These are phyloP conservation scores for Nephrotoma flavescens DNA, from an alignment of 2,888 invertebrate genomes.

Conservation along the genomic window DNA sequence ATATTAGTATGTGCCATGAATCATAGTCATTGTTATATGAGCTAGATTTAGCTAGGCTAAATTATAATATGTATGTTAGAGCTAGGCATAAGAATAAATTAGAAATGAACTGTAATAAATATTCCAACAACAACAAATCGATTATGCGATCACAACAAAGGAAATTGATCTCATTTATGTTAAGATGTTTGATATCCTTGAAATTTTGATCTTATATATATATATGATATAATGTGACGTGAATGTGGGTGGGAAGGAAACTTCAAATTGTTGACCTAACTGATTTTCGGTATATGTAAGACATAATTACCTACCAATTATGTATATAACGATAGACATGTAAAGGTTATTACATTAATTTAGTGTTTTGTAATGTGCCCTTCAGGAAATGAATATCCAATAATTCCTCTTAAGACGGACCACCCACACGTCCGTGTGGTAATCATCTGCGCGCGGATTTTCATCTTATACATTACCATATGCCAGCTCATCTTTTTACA, in stretches of 20 bases:
- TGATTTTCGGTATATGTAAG: background rate
- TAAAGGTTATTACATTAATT: background rate
- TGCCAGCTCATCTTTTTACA: background rate
- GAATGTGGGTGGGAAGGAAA: background rate
- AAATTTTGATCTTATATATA: background rate
- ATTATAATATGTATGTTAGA: background rate
- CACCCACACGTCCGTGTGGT: background rate
- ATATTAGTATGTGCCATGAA: background rate
- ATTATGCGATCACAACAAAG: background rate
- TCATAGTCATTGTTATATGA: background rate
- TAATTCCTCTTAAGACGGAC: background rate
- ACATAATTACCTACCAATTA: background rate
- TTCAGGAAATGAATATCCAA: background rate
- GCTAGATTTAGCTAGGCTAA: background rate
- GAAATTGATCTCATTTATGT: background rate
- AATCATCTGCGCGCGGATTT: background rate
- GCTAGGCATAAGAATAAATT: background rate
- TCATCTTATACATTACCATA: background rate
- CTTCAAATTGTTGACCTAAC: background rate
- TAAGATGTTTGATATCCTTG: background rate
- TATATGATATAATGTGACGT: background rate
- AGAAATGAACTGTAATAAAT: background rate
- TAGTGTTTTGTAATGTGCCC: background rate
- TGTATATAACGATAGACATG: background rate
- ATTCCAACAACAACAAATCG: background rate